A percentile compares a stretch with the other conserved stretches of the same genome.
Conservation (phyloP, 2,797 vertebrate genomes). For the Brachyalestes nurse region DNA sequence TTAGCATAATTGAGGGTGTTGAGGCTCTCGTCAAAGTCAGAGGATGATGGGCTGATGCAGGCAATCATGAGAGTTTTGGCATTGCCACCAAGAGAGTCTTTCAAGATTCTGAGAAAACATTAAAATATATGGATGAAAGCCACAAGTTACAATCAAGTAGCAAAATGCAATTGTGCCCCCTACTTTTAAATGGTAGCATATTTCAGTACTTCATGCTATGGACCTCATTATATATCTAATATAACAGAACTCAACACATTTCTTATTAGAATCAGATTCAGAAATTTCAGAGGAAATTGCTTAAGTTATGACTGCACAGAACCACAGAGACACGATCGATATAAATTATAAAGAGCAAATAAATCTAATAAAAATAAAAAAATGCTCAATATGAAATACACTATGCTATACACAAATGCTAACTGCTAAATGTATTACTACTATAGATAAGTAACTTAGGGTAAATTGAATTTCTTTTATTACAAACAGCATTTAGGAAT, state of each 20-base stretch:
- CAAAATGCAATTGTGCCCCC: neutral
- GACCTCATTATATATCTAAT: neutral
- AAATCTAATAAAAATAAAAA: no score
- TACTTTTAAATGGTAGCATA: neutral
- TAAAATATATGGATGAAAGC: neutral
- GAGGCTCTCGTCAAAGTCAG: slow-evolving; percentile 94
- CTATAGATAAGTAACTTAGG: no score
- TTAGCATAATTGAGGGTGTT: slow-evolving; percentile 93
- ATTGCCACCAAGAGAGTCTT: slow-evolving; percentile 96
- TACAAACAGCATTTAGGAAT: no score
- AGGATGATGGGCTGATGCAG: slow-evolving; percentile 93
- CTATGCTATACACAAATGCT: no score
- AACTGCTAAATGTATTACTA: no score
- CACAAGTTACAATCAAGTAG: neutral
- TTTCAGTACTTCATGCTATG: neutral
- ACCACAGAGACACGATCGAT: no score
- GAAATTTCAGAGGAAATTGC: no score
- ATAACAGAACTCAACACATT: neutral
- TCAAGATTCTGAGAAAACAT: slow-evolving; percentile 85
- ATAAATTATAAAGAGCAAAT: no score
- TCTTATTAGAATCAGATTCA: neutral
- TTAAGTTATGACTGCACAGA: no score
- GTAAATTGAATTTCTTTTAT: no score
- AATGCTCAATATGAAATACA: no score
- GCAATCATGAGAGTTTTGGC: slow-evolving; percentile 97